Percentiles rank a stretch among this genome's conserved stretches.
phyloP scores from a whole-genome alignment of 2,797 vertebrate species.

The Hypotaenidia okinawae region DNA sequence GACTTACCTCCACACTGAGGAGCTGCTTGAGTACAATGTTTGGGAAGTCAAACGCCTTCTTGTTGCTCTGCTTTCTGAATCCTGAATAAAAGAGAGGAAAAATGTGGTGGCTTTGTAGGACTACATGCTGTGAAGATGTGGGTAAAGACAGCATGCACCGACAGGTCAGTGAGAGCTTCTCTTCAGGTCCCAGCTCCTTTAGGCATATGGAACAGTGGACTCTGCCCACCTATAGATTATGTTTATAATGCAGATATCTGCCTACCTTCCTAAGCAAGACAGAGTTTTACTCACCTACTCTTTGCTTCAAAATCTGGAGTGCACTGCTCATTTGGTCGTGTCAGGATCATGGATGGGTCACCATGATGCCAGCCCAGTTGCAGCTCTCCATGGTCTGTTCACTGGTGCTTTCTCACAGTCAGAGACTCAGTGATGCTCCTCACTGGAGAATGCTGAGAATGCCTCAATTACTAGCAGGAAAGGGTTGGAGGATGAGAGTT shows the following conservation, averaged over 20 bases:
- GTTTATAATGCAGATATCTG: neutral
- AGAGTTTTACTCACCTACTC: neutral
- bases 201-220: neutral
- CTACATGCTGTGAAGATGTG: neutral
- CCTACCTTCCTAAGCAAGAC: neutral
- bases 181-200: neutral
- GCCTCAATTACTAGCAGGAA: neutral
- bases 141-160: neutral
- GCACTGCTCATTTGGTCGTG: accelerated
- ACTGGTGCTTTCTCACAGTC: neutral
- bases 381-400: neutral
- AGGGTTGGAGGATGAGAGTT: neutral
- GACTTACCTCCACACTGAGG: neutral
- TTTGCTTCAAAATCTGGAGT: neutral
- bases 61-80: neutral
- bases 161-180: neutral
- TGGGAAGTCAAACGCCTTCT: neutral
- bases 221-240: neutral
- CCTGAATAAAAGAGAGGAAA: neutral
- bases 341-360: neutral
- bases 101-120: neutral
- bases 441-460: neutral
- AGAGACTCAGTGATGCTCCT: neutral
- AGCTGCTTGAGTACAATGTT: neutral
- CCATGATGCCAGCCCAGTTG: neutral